Evolutionary conservation across 1,140 invertebrate species (phyloP).

Genomic region (Nylanderia fulva): DNA sequence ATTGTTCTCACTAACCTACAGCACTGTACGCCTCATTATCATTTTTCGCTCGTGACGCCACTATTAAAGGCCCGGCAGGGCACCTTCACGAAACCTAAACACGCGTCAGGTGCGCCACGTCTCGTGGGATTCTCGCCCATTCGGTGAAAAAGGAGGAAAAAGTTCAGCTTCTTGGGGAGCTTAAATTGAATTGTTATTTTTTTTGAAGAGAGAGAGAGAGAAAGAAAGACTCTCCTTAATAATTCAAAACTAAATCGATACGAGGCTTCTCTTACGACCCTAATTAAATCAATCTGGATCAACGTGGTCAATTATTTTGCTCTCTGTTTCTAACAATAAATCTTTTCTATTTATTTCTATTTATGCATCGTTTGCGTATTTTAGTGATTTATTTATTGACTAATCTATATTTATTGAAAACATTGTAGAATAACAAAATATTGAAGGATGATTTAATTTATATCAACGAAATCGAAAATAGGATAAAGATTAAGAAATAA

Average conservation of each 20-base stretch:
- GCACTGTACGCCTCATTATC: slow-evolving; percentile 73
- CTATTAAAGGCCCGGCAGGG: slow-evolving; percentile 51
- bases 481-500: slow-evolving; percentile 15
- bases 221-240: background rate
- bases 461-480: background rate
- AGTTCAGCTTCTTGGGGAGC: background rate
- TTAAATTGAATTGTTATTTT: background rate
- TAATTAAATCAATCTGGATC: background rate
- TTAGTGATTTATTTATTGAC: too few species aligned
- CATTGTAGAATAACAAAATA: background rate
- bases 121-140: background rate
- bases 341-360: background rate
- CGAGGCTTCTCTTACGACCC: background rate
- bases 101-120: background rate
- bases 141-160: background rate
- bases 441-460: background rate
- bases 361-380: background rate
- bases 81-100: slow-evolving; percentile 18
- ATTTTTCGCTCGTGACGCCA: slow-evolving; percentile 73
- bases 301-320: background rate
- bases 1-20: slow-evolving; percentile 82
- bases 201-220: too few species aligned
- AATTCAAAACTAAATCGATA: background rate
- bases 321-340: background rate
- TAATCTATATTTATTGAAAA: background rate